These are phyloP conservation scores for Cryptomyrus ogoouensis DNA, from an alignment of 2,113 vertebrate genomes.

Conservation along the genomic window DNA sequence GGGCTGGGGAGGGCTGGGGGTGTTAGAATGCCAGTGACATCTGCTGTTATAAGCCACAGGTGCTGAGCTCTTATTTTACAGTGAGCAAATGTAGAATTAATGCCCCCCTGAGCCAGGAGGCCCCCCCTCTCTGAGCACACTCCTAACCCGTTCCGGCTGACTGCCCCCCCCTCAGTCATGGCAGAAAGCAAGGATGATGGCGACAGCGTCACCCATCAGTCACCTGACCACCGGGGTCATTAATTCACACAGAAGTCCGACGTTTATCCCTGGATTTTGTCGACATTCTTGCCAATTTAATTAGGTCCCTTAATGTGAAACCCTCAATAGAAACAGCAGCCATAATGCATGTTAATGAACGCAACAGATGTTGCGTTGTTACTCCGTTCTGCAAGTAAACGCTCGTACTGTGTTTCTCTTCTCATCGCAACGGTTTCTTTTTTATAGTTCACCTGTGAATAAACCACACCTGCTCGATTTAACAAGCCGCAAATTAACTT, in stretches of 20 bases:
- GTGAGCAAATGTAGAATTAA: slow-evolving; percentile 53
- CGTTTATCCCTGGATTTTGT: slow-evolving; percentile 45
- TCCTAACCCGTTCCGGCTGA: slow-evolving; percentile 30
- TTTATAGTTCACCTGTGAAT: slow-evolving; percentile 62
- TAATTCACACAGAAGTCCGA: slow-evolving; percentile 48
- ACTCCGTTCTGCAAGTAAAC: slow-evolving; percentile 59
- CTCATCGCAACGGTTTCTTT: slow-evolving; percentile 50
- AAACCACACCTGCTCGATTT: slow-evolving; percentile 53
- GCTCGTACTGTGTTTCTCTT: slow-evolving; percentile 50
- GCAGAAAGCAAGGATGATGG: slow-evolving; percentile 16
- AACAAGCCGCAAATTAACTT: slow-evolving; percentile 52
- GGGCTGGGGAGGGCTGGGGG: slow-evolving; percentile 34
- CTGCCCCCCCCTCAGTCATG: slow-evolving; percentile 32
- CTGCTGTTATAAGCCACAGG: neutral
- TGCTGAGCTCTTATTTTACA: slow-evolving; percentile 39
- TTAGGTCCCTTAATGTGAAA: slow-evolving; percentile 67
- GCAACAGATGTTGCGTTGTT: slow-evolving; percentile 68
- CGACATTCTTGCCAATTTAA: slow-evolving; percentile 62
- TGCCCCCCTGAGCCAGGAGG: slow-evolving; percentile 35
- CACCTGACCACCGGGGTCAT: slow-evolving; percentile 46
- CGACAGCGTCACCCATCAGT: slow-evolving; percentile 48
- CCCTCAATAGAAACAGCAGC: slow-evolving; percentile 55
- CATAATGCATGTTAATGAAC: slow-evolving; percentile 68
- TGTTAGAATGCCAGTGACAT: slow-evolving; percentile 9
- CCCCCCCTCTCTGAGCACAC: neutral